Percentiles rank a stretch among this genome's conserved stretches.
These are phyloP conservation scores for Agapornis roseicollis DNA, from an alignment of 2,113 vertebrate genomes.

Conservation along the genomic window DNA sequence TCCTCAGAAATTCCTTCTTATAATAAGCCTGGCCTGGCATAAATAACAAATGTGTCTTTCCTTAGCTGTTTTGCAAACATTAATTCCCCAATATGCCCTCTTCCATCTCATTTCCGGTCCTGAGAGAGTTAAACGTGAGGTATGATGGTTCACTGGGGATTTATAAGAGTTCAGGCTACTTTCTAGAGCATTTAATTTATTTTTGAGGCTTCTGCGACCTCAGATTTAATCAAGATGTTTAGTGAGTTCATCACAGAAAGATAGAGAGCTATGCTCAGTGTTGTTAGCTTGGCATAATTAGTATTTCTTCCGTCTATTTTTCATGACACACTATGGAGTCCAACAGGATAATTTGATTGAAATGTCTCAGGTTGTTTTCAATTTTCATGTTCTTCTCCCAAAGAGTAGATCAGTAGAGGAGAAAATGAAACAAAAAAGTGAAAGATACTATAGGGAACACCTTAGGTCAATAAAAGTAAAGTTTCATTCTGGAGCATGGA, in stretches of 20 bases:
- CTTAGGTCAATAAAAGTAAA: not conserved
- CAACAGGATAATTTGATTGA: not conserved
- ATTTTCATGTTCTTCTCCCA: constrained; percentile 27
- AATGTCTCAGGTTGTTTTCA: constrained; percentile 11
- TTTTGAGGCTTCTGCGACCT: constrained; percentile 42
- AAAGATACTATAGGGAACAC: not conserved
- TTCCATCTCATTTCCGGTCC: not conserved
- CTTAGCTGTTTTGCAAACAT: not conserved
- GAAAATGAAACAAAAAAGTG: not conserved
- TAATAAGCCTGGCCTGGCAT: not conserved
- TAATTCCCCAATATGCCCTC: not conserved
- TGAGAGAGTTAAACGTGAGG: not conserved
- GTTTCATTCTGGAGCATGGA: not conserved
- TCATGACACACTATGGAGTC: not conserved
- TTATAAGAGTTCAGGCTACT: not conserved
- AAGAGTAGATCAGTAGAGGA: not conserved
- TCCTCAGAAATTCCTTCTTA: not conserved
- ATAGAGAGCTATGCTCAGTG: not conserved
- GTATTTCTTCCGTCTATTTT: not conserved
- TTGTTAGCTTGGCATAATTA: constrained; percentile 5
- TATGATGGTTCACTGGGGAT: not conserved
- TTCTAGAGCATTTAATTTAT: constrained; percentile 39
- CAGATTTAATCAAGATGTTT: constrained; percentile 44
- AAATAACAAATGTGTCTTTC: accelerated
- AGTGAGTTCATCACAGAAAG: constrained; percentile 19